Evolutionary conservation across 92 coral and sea anemone species (phyloP), one percentile per base, ranked within the genome.

Genomic region (Actinernus sp.): DNA sequence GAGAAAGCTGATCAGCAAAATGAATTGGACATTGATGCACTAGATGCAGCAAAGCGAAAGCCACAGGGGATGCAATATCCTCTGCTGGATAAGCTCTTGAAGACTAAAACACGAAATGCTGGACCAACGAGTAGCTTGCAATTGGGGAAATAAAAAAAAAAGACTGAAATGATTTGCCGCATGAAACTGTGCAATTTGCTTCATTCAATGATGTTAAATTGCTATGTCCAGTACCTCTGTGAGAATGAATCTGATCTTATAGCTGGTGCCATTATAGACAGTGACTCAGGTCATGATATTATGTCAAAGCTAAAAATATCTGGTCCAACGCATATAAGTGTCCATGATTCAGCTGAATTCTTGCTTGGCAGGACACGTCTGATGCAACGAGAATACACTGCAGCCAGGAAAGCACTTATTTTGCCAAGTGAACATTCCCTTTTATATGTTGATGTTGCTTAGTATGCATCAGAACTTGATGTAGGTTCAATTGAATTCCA

Each of bases 331-430:
- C 44, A 23, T 18, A 49, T 65, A 5, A 48, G 45, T 65, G 73
- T 65, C 5, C 63, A 65, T 65, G 73, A 65, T 28, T 65, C 73
- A 65, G 73, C 73, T 18, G 73, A 49, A 65, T 49, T 65, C 5
- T 26, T 65, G 21, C 73, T 65, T 48, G 73, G 73, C 62, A 55
- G 62, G 21, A 65, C 73, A 65, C 37, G 73, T 25, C 36, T 65
- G 40, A 65, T 63, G 12, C 73, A 65, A 65, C 22, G 73, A 49
- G 73, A 65, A 22, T 65, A 48, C 31, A 48, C 26, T 65, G 73
- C 73, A 10, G 73, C 73, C 8, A 65, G 61, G 45, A 65, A 65
- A 22, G 63, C 41, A 26, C 46, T 65, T 23, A 14, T 49, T 6
- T 48, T 48, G 27, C 63, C 63, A 26, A 65, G 49, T 65, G 62